Evolutionary conservation across 2,888 invertebrate genomes (phyloP).

Genomic region (Sisyra terminalis): DNA sequence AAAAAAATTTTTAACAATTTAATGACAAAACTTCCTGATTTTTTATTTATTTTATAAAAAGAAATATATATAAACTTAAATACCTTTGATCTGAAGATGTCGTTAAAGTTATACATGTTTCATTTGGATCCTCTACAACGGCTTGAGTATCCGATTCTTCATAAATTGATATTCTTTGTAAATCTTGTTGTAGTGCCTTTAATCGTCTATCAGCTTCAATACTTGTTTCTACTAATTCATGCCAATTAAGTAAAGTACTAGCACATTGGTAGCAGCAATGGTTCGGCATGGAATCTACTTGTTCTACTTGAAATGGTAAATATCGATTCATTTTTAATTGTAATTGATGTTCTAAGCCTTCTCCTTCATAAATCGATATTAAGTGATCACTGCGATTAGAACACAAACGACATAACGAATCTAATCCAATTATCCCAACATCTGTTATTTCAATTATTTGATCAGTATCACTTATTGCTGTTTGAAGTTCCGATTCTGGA

Average conservation of each 20-base stretch:
- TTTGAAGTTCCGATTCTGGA: too few species aligned
- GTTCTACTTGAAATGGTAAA: slow-evolving; percentile 41
- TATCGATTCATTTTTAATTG: slow-evolving; percentile 43
- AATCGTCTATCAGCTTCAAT: slow-evolving; percentile 34
- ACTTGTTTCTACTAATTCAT: slow-evolving; percentile 38
- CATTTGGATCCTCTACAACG: too few species aligned
- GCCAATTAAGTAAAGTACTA: slow-evolving; percentile 44
- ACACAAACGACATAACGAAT: slow-evolving; percentile 34
- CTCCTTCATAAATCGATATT: slow-evolving; percentile 43
- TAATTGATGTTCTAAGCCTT: slow-evolving; percentile 40
- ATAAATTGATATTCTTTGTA: too few species aligned
- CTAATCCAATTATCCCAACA: slow-evolving; percentile 11
- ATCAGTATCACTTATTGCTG: neutral
- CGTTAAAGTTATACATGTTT: too few species aligned
- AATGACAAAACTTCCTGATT: too few species aligned
- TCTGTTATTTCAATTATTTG: slow-evolving; percentile 10
- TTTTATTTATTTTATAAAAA: too few species aligned
- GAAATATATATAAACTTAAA: too few species aligned
- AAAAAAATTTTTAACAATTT: too few species aligned
- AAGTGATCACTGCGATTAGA: slow-evolving; percentile 32
- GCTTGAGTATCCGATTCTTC: too few species aligned
- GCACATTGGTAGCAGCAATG: slow-evolving; percentile 48
- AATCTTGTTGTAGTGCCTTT: slow-evolving; percentile 17
- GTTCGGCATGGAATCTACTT: slow-evolving; percentile 35
- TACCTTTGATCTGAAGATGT: too few species aligned